Percentiles rank a stretch among this genome's conserved stretches.
phyloP scores from a whole-genome alignment of 2,888 invertebrate genomes.

The Phortica okadai region DNA sequence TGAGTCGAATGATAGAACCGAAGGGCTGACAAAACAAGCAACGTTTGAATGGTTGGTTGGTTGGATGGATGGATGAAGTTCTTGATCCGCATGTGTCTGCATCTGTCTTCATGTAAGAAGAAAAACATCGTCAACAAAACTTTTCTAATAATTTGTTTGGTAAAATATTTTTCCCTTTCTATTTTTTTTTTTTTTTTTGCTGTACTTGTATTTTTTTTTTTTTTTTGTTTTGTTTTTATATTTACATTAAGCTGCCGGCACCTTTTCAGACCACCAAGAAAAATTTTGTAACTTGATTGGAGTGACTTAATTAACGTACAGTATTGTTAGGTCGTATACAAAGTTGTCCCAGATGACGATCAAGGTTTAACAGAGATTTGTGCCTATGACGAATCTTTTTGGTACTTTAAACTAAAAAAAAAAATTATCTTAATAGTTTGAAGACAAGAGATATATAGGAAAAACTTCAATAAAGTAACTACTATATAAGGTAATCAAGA shows the following conservation, averaged over 20 bases:
- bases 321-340: too few species aligned
- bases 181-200: conserved; percentile 3
- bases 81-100: conserved; percentile 42
- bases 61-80: conserved; percentile 19
- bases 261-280: too few species aligned
- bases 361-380: too few species aligned
- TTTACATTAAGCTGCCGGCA: background rate
- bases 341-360: too few species aligned
- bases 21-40: conserved; percentile 45
- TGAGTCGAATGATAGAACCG: conserved; percentile 4
- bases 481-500: too few species aligned
- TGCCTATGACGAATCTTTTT: too few species aligned
- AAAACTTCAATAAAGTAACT: too few species aligned
- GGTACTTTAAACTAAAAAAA: too few species aligned
- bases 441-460: too few species aligned
- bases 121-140: conserved; percentile 48
- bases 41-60: background rate
- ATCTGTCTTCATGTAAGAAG: background rate
- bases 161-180: conserved; percentile 49
- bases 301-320: too few species aligned
- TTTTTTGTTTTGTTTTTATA: background rate
- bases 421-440: too few species aligned
- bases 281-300: too few species aligned
- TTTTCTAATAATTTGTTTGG: conserved; percentile 64
- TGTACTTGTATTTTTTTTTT: background rate